phyloP scores from a whole-genome alignment of 2,797 vertebrate species.

The Melanotaenia nigrans region DNA sequence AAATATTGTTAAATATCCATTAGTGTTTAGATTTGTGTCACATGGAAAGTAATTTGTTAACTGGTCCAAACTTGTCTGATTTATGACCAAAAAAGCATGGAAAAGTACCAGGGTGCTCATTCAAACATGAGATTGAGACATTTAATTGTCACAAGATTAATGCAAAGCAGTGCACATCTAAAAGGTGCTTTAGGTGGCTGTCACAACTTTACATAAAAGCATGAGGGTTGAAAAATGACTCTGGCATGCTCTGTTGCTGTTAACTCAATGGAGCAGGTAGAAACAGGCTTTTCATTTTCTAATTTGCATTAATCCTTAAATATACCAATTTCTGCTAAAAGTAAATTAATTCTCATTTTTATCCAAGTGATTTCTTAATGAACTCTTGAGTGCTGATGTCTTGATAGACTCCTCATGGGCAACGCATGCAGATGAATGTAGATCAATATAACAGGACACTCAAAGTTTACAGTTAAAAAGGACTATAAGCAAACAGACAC shows the following conservation, averaged over 20 bases:
- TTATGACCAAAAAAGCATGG: background rate
- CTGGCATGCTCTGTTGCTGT: background rate
- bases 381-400: constrained; percentile 8
- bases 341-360: constrained; percentile 6
- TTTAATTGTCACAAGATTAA: no score
- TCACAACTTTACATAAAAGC: background rate
- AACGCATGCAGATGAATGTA: background rate
- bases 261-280: background rate
- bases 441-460: constrained; percentile 9
- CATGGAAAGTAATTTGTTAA: background rate
- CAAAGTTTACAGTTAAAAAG: constrained; percentile 9
- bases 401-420: background rate
- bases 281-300: constrained; percentile 12
- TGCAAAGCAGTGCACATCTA: background rate
- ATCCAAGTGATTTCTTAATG: background rate
- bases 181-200: background rate
- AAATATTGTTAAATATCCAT: background rate
- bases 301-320: constrained; percentile 6
- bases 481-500: constrained; percentile 1
- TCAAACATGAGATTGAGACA: background rate
- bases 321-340: constrained; percentile 5
- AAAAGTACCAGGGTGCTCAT: background rate
- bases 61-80: background rate
- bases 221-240: background rate
- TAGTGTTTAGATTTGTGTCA: background rate